These are phyloP conservation scores for Formica selysi DNA, from an alignment of 1,140 invertebrate species.

Conservation along the genomic window DNA sequence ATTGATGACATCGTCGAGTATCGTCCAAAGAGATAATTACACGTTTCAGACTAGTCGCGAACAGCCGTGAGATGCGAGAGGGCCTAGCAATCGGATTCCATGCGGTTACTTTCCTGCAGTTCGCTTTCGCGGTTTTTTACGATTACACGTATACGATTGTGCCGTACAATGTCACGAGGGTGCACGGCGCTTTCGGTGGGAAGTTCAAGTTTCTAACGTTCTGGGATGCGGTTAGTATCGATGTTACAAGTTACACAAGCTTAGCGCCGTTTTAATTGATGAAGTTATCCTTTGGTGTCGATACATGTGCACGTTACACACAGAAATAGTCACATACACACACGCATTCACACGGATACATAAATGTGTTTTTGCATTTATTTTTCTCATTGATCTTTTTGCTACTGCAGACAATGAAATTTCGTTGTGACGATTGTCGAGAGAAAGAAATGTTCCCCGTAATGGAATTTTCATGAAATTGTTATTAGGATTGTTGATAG, in stretches of 20 bases:
- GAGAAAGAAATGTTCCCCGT: neutral
- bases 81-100: slow-evolving; percentile 88
- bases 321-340: neutral
- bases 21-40: slow-evolving; percentile 29
- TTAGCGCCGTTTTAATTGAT: neutral
- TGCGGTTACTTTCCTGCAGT: slow-evolving; percentile 89
- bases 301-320: neutral
- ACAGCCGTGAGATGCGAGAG: slow-evolving; percentile 78
- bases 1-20: neutral
- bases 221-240: slow-evolving; percentile 92
- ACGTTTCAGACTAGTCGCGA: slow-evolving; percentile 46
- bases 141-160: slow-evolving; percentile 90
- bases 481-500: neutral
- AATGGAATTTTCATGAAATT: neutral
- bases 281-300: neutral
- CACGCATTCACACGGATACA: neutral
- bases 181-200: slow-evolving; percentile 88
- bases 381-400: neutral
- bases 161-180: slow-evolving; percentile 86
- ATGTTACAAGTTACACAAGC: neutral
- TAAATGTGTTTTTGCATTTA: neutral
- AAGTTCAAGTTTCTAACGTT: slow-evolving; percentile 96
- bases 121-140: slow-evolving; percentile 91
- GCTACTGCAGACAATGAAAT: neutral
- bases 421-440: neutral